phyloP scores from a whole-genome alignment of 2,888 invertebrate genomes.

The Apomyelois bistriatella region DNA sequence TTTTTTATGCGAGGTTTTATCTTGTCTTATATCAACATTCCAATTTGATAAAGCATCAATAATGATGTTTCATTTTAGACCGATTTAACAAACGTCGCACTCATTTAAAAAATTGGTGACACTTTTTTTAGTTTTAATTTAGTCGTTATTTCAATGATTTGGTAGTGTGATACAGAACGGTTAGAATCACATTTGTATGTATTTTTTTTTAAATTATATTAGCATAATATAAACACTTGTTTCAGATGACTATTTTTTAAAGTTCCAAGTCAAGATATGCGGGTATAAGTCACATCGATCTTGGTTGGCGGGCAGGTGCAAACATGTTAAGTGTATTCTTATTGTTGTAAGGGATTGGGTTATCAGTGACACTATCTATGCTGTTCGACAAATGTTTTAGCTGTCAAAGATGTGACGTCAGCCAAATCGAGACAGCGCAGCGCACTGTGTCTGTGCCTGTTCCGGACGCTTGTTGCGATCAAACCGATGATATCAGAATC shows the following conservation, averaged over 20 bases:
- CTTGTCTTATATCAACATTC: conserved; percentile 65
- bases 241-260: conserved; percentile 30
- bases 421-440: conserved; percentile 58
- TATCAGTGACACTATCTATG: conserved; percentile 78
- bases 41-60: conserved; percentile 75
- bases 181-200: too few species aligned
- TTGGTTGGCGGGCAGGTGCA: conserved; percentile 69
- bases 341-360: conserved; percentile 78
- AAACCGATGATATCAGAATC: conserved; percentile 48
- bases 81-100: conserved; percentile 62
- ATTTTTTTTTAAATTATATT: too few species aligned
- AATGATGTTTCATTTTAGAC: conserved; percentile 75
- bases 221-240: conserved; percentile 8
- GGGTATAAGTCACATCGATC: conserved; percentile 57
- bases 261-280: conserved; percentile 43
- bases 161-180: not conserved
- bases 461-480: conserved; percentile 46
- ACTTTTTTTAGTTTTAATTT: conserved; percentile 43
- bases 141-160: conserved; percentile 21
- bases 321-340: conserved; percentile 79
- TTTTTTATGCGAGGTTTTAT: conserved; percentile 61
- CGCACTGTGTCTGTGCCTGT: conserved; percentile 45
- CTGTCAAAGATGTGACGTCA: conserved; percentile 79
- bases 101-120: conserved; percentile 48
- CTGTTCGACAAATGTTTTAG: conserved; percentile 77